Conservation (phyloP, 1,140 invertebrate genomes). For the Chymomyza costata region DNA sequence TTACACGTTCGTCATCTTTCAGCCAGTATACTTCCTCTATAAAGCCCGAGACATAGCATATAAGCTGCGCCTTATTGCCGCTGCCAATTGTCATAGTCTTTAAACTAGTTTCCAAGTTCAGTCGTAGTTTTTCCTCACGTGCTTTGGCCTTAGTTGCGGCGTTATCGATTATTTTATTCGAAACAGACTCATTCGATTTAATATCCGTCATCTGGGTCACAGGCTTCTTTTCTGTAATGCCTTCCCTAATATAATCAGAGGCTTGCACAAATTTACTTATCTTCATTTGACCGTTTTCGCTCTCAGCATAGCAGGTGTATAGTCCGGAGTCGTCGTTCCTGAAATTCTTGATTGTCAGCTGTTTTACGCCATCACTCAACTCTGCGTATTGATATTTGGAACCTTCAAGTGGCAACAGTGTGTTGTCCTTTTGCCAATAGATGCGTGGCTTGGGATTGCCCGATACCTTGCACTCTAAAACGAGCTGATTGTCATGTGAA, state of each 20-base stretch:
- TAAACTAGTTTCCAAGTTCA: slow-evolving; percentile 55
- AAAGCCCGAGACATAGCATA: slow-evolving; percentile 64
- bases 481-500: slow-evolving; percentile 55
- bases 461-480: slow-evolving; percentile 68
- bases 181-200: slow-evolving; percentile 11
- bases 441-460: slow-evolving; percentile 76
- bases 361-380: slow-evolving; percentile 47
- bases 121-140: slow-evolving; percentile 52
- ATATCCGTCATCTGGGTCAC: slow-evolving; percentile 33
- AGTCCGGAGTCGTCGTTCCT: slow-evolving; percentile 49
- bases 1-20: slow-evolving; percentile 55
- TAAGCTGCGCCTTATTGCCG: slow-evolving; percentile 67
- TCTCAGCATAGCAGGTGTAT: slow-evolving; percentile 70
- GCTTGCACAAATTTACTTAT: slow-evolving; percentile 70
- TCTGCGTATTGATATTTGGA: slow-evolving; percentile 76
- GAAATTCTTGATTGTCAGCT: slow-evolving; percentile 56
- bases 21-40: slow-evolving; percentile 71
- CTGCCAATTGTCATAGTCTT: slow-evolving; percentile 67
- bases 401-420: slow-evolving; percentile 76
- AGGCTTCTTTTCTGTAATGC: slow-evolving; percentile 38
- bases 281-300: slow-evolving; percentile 70
- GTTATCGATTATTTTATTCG: slow-evolving; percentile 4
- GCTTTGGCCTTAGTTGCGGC: slow-evolving; percentile 36
- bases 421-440: slow-evolving; percentile 88
- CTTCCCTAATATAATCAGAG: slow-evolving; percentile 50